Conservation (phyloP, 2,888 invertebrate genomes). For the Cantharis lateralis region DNA sequence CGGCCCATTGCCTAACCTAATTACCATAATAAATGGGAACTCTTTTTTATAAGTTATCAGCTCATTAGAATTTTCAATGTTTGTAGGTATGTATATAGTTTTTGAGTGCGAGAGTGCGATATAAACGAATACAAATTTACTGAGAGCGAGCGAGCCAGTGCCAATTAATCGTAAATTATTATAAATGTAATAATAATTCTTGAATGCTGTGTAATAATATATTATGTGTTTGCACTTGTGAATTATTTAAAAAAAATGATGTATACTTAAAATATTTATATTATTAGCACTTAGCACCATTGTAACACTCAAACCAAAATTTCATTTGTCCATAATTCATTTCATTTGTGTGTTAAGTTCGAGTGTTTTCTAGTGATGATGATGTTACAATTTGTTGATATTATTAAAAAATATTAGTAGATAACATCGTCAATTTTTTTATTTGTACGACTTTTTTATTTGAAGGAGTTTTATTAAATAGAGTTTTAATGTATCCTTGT, state of each 20-base stretch:
- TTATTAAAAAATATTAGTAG: slow-evolving; percentile 33
- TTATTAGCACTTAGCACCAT: slow-evolving; percentile 51
- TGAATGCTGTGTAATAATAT: slow-evolving; percentile 59
- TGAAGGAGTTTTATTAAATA: slow-evolving; percentile 39
- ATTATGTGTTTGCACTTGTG: slow-evolving; percentile 57
- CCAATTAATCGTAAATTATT: slow-evolving; percentile 54
- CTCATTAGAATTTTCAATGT: slow-evolving; percentile 47
- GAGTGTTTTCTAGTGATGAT: slow-evolving; percentile 54
- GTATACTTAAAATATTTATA: slow-evolving; percentile 47
- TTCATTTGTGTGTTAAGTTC: slow-evolving; percentile 44
- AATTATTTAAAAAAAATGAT: slow-evolving; percentile 47
- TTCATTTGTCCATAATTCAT: slow-evolving; percentile 46
- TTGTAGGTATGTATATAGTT: slow-evolving; percentile 53
- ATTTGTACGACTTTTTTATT: slow-evolving; percentile 34
- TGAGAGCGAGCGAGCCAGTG: slow-evolving; percentile 52
- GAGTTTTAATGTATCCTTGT: slow-evolving; percentile 24
- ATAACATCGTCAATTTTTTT: slow-evolving; percentile 22
- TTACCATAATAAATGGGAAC: slow-evolving; percentile 30
- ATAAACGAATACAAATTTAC: background rate
- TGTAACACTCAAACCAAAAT: slow-evolving; percentile 42
- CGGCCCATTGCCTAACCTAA: slow-evolving; percentile 43
- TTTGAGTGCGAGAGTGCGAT: slow-evolving; percentile 29
- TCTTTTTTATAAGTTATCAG: slow-evolving; percentile 37
- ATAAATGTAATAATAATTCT: slow-evolving; percentile 52
- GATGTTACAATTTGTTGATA: slow-evolving; percentile 39